A percentile compares a stretch with the other conserved stretches of the same genome.
phyloP scores from a whole-genome alignment of 2,797 vertebrate species.

The Chelidonichthys spinosus region DNA sequence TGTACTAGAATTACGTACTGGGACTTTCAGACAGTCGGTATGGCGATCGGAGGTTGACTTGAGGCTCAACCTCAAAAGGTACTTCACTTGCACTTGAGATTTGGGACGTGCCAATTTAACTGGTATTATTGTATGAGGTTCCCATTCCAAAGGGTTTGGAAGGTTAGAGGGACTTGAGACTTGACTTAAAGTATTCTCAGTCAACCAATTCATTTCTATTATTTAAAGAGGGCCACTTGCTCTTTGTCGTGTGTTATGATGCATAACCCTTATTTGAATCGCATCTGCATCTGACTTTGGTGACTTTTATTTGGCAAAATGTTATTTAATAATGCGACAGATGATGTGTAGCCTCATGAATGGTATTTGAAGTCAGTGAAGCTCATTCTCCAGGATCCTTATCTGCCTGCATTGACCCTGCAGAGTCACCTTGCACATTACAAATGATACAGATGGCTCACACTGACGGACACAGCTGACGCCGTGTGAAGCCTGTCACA shows the following conservation, averaged over 20 bases:
- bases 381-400: constrained; percentile 16
- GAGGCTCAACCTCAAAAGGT: too few species aligned
- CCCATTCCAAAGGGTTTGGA: too few species aligned
- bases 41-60: too few species aligned
- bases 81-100: too few species aligned
- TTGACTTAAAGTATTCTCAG: not conserved
- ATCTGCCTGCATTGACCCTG: constrained; percentile 24
- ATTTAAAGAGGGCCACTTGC: not conserved
- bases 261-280: not conserved
- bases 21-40: not conserved
- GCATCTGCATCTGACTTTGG: not conserved
- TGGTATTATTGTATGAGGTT: too few species aligned
- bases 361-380: constrained; percentile 31
- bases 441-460: constrained; percentile 25
- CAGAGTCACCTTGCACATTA: constrained; percentile 46
- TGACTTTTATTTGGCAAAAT: constrained; percentile 13
- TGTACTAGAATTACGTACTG: not conserved
- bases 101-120: too few species aligned
- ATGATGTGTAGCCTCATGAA: constrained; percentile 15
- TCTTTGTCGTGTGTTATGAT: not conserved
- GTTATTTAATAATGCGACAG: constrained; percentile 9
- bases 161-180: not conserved
- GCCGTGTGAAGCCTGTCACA: constrained; percentile 26
- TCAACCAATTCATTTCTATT: not conserved
- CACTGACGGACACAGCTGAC: constrained; percentile 19